Evolutionary conservation across 1,140 invertebrate genomes (phyloP), one percentile per base, ranked within the genome.

Genomic region (Ceratitis capitata): DNA sequence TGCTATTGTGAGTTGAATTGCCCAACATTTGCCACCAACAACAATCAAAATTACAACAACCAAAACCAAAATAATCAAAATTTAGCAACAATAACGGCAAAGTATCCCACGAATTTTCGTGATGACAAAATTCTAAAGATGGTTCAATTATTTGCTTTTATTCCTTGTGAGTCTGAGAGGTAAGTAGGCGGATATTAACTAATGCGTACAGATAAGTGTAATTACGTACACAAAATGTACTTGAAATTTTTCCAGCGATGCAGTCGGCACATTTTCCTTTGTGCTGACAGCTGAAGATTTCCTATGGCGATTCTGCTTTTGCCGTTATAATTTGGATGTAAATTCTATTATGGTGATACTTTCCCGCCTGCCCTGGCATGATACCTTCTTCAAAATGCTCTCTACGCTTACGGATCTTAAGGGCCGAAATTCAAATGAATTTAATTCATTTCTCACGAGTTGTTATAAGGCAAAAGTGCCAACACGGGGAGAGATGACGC

Each of bases 241-340:
- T 56, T 56, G 1, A 7, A 14, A 19, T 56, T 5, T 69, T 42
- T 84, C 5, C 78, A 86, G 86, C 74, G 82, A 82, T 7, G 39
- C 82, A 16, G 64, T 86, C 10, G 45, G 42, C 51, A 51, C 35
- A 1, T 97, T 96, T 91, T 98, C 97, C 16, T 98, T 98, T 93
- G 97, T 98, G 42, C 92, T 98, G 86, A 98, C 97, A 5, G 96
- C 96, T 87, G 93, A 96, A 87, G 97, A 98, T 90, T 97, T 97
- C 49, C 97, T 97, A 93, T 98, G 96, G 94, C 97, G 96, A 61
- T 98, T 97, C 94, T 97, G 97, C 86, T 98, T 97, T 92, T 98
- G 97, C 92, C 95, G 97, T 64, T 96, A 98, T 91, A 95, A 97
- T 92, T 95, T 96, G 19, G 95, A 95, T 89, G 94, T 95, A 16